These are phyloP conservation scores for Anthopleura sola DNA, from an alignment of 64 coral and sea anemone species.

Conservation along the genomic window DNA sequence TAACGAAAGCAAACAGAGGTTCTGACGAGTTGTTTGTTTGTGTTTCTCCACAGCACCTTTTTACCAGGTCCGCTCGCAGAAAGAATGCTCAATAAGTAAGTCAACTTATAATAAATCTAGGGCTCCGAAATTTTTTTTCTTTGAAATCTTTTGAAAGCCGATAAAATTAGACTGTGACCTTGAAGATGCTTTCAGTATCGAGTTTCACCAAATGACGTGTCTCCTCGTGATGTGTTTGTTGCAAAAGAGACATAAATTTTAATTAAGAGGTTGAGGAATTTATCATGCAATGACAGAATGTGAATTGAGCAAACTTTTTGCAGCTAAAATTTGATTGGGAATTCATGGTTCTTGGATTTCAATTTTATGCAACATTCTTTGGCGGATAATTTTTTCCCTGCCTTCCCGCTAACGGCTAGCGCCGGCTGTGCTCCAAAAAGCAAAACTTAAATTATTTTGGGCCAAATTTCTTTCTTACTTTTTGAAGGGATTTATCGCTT, in stretches of 20 bases:
- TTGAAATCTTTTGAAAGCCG: background rate
- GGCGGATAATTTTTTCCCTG: background rate
- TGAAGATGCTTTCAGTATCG: background rate
- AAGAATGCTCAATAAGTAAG: background rate
- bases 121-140: background rate
- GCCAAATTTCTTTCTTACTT: background rate
- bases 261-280: background rate
- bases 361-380: background rate
- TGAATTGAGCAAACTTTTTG: too few species aligned
- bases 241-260: background rate
- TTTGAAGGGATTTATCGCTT: background rate
- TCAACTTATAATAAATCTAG: background rate
- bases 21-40: background rate
- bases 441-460: background rate
- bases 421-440: background rate
- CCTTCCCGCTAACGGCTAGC: background rate
- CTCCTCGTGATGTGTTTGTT: background rate
- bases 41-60: conserved; percentile 6
- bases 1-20: background rate
- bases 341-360: background rate
- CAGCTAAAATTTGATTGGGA: background rate
- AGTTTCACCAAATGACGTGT: background rate
- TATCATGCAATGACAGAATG: background rate
- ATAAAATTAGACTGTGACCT: background rate
- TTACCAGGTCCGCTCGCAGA: background rate